Conservation (phyloP, 2,888 invertebrate species). For the Emmelina monodactyla region DNA sequence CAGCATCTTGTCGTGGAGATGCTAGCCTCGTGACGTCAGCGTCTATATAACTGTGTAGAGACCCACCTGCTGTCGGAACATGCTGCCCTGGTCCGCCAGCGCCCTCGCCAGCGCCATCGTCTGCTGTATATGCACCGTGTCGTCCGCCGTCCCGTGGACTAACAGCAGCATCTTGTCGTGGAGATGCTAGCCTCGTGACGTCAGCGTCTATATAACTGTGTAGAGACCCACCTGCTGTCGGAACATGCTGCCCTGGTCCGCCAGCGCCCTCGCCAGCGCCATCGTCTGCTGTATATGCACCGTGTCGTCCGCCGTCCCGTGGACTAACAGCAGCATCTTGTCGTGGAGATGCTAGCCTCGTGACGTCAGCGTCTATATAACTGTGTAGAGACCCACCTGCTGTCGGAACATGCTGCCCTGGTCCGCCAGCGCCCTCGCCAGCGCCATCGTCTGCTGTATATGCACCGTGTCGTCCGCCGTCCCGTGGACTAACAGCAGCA, state of each 20-base stretch:
- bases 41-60: too few species aligned
- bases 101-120: slow-evolving; percentile 90
- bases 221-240: slow-evolving; percentile 85
- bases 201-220: too few species aligned
- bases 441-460: slow-evolving; percentile 91
- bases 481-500: slow-evolving; percentile 91
- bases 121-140: slow-evolving; percentile 95
- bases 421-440: slow-evolving; percentile 84
- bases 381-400: slow-evolving; percentile 82
- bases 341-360: slow-evolving; percentile 81
- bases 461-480: slow-evolving; percentile 96
- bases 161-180: slow-evolving; percentile 87
- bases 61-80: slow-evolving; percentile 89
- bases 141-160: slow-evolving; percentile 94
- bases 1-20: slow-evolving; percentile 82
- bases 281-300: slow-evolving; percentile 96
- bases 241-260: slow-evolving; percentile 87
- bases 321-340: slow-evolving; percentile 89
- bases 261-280: slow-evolving; percentile 85
- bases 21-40: slow-evolving; percentile 89
- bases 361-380: slow-evolving; percentile 92
- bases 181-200: slow-evolving; percentile 82
- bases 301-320: slow-evolving; percentile 95
- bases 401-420: slow-evolving; percentile 90
- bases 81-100: slow-evolving; percentile 82